Evolutionary conservation across 2,888 invertebrate genomes (phyloP).

Genomic region (Gari tellinella): DNA sequence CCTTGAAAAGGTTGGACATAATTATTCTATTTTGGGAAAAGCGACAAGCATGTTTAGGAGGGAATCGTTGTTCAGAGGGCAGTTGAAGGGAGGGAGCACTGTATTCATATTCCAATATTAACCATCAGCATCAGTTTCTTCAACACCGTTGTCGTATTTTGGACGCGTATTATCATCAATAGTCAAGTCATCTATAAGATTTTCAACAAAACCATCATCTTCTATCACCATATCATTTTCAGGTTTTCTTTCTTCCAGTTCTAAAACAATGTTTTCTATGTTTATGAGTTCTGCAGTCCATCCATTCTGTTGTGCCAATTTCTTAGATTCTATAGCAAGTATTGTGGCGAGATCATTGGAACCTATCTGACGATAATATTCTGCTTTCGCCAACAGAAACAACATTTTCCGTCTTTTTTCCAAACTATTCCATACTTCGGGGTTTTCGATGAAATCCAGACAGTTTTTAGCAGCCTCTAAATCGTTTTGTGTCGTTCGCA

Average conservation of each 20-base stretch:
- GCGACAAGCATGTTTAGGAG: no score
- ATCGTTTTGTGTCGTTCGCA: slow-evolving; percentile 26
- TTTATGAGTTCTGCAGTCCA: slow-evolving; percentile 36
- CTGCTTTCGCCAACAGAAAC: slow-evolving; percentile 36
- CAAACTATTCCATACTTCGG: slow-evolving; percentile 42
- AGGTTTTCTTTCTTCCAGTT: not conserved
- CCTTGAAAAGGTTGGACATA: no score
- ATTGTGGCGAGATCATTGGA: slow-evolving; percentile 15
- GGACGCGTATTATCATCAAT: no score
- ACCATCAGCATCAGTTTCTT: no score
- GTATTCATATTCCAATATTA: no score
- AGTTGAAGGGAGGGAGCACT: no score
- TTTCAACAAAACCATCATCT: no score
- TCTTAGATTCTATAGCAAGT: slow-evolving; percentile 28
- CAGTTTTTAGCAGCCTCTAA: slow-evolving; percentile 24
- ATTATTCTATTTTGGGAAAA: no score
- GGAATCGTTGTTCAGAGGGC: no score
- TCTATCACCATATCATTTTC: not conserved
- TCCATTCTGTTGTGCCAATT: slow-evolving; percentile 16
- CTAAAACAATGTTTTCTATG: slow-evolving; percentile 9
- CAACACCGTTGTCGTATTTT: no score
- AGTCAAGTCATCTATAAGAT: no score
- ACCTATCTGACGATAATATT: slow-evolving; percentile 11
- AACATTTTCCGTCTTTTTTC: slow-evolving; percentile 45
- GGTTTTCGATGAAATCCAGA: slow-evolving; percentile 34